Base-by-base conservation (phyloP, 2,113 vertebrate genomes). In the Tursiops truncatus region DNA sequence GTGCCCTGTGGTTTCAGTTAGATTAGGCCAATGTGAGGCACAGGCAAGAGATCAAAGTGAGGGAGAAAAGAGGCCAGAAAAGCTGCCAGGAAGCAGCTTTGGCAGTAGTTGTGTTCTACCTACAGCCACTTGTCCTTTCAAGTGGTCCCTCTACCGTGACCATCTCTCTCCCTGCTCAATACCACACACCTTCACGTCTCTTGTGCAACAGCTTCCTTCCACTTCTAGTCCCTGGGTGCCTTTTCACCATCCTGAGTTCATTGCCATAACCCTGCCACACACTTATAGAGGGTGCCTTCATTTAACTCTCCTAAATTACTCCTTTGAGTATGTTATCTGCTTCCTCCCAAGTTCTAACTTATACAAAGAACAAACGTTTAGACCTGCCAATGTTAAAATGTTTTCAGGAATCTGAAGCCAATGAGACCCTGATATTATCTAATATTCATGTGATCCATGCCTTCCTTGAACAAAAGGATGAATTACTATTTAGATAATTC, bases 361-460 rank as follows among this genome's bases (percentile, higher is more conserved):
- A 44, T n/a, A 41, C 7, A 68, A 12, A 58, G 47, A 81, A 38
- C 25, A 68, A 50, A 20, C 12, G 36, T 58, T 86, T 74, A 81
- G 10, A 94, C 15, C 1, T 65, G 36, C 31, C 65, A 86, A 60
- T 25, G 1, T 62, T 56, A 60, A 56, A 85, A 95, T 36, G n/a
- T 63, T 68, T 94, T 82, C 50, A 76, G 28, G 33, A 63, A 86
- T 68, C 44, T 12, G 18, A 93, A 89, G 36, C 4, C 36, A 95
- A n/a, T 38, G 18, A 67, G 36, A 89, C 4, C 12, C 2, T 86
- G 3, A 65, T 86, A 70, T 25, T 74, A 80, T 76, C 25, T 71
- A 81, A 87, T 74, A 36, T 89, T 97, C 53, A 76, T 15, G 36
- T 90, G 44, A 97, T 79, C 56, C 36, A 63, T 58, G 68, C 20